phyloP scores from a whole-genome alignment of 2,797 vertebrate species.

The Myoxocephalus aenaeus region DNA sequence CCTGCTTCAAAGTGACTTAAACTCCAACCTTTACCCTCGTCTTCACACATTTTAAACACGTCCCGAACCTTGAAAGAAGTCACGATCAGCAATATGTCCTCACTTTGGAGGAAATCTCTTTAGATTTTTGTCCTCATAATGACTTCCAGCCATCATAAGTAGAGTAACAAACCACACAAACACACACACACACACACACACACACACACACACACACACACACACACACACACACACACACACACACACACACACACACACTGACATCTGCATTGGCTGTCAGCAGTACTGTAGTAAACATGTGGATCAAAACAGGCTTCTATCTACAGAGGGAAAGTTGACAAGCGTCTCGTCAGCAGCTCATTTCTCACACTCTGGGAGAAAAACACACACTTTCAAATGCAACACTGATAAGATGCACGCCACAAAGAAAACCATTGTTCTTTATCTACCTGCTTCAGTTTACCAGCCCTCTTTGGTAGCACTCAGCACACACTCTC shows the following conservation, averaged over 20 bases:
- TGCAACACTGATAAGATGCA: constrained; percentile 39
- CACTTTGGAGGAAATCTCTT: not conserved
- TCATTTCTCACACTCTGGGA: constrained; percentile 34
- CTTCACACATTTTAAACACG: not conserved
- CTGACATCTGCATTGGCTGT: constrained; percentile 18
- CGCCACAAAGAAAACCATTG: constrained; percentile 56
- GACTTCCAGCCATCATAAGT: constrained; percentile 2
- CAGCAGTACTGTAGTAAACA: constrained; percentile 26
- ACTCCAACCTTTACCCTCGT: not conserved
- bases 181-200: not conserved
- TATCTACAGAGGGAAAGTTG: constrained; percentile 33
- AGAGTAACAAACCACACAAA: not conserved
- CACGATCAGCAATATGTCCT: not conserved
- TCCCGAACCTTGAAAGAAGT: not conserved
- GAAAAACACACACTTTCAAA: constrained; percentile 43
- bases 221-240: not conserved
- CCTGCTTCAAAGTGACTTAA: not conserved
- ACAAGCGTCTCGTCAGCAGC: constrained; percentile 46
- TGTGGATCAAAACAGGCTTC: constrained; percentile 43
- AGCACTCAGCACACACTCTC: constrained; percentile 20
- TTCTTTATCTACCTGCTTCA: constrained; percentile 65
- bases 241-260: not conserved
- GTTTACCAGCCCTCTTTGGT: constrained; percentile 59
- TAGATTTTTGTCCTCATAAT: not conserved
- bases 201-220: not conserved